Percentiles rank a stretch among this genome's conserved stretches.
Evolutionary conservation across 1,140 invertebrate species (phyloP).

Genomic region (Apis cerana): DNA sequence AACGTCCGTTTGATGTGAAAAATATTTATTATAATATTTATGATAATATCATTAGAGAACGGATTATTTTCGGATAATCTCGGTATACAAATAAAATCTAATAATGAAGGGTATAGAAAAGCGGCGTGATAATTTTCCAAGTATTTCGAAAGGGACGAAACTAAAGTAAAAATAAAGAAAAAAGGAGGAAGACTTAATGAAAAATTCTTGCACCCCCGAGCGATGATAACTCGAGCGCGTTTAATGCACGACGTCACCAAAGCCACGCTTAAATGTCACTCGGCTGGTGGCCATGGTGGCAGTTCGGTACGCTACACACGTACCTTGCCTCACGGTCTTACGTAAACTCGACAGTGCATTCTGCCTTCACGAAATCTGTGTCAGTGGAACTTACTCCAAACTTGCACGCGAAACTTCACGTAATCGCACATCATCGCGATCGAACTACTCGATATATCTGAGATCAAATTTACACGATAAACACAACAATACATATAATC

Average conservation of each 20-base stretch:
- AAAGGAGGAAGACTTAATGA: no score
- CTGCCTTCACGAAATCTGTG: background rate
- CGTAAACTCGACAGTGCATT: slow-evolving; percentile 22
- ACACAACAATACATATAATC: background rate
- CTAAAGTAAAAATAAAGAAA: no score
- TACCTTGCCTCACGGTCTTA: background rate
- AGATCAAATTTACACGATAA: background rate
- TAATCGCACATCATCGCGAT: slow-evolving; percentile 1
- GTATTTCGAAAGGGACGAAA: no score
- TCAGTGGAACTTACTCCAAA: background rate
- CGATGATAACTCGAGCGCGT: background rate
- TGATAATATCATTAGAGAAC: background rate
- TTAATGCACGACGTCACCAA: background rate
- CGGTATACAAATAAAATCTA: no score
- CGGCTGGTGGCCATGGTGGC: background rate
- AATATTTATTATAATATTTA: no score
- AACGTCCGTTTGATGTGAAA: no score
- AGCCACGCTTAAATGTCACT: slow-evolving; percentile 30
- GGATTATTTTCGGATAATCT: no score
- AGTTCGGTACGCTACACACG: slow-evolving; percentile 15
- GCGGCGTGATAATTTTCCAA: background rate
- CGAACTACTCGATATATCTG: background rate
- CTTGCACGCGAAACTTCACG: background rate
- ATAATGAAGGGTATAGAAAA: no score
- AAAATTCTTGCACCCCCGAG: no score